Conservation (phyloP, 2,888 invertebrate species). For the Romanomermis culicivorax region DNA sequence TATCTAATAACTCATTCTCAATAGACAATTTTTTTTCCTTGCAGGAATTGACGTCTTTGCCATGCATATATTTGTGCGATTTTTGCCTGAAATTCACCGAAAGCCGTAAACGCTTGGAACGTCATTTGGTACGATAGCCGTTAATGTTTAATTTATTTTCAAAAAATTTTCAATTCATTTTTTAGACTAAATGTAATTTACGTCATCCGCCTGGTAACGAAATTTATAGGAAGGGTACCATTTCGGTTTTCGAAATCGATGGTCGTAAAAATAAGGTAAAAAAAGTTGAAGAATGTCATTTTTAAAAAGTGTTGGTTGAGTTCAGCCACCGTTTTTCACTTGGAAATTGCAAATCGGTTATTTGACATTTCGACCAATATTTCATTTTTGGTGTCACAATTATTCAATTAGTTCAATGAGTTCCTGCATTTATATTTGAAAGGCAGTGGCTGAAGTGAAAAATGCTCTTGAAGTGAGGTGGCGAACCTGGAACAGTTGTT, state of each 20-base stretch:
- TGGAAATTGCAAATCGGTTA: too few relatives aligned
- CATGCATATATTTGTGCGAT: slow-evolving; percentile 72
- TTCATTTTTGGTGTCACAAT: too few relatives aligned
- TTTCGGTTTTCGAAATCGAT: slow-evolving; percentile 94
- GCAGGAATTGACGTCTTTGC: slow-evolving; percentile 11
- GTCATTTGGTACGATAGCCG: slow-evolving; percentile 50
- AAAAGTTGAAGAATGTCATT: neutral
- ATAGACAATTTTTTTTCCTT: slow-evolving; percentile 1
- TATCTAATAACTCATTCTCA: too few relatives aligned
- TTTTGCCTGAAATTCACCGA: slow-evolving; percentile 93
- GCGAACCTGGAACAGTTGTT: too few relatives aligned
- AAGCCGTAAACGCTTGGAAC: slow-evolving; percentile 74
- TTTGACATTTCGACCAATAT: too few relatives aligned
- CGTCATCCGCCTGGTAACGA: slow-evolving; percentile 92
- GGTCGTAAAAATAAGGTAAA: slow-evolving; percentile 76
- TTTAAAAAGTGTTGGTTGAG: too few relatives aligned
- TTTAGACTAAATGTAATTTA: slow-evolving; percentile 63
- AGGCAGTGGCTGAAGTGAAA: too few relatives aligned
- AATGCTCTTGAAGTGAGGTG: too few relatives aligned
- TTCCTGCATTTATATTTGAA: too few relatives aligned
- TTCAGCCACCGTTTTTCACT: too few relatives aligned
- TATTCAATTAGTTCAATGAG: neutral
- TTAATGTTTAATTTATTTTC: neutral
- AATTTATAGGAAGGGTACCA: slow-evolving; percentile 76
- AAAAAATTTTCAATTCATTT: slow-evolving; percentile 5